Evolutionary conservation across 2,888 invertebrate species (phyloP), one percentile per base, ranked within the genome.

Genomic region (Timandra comae): DNA sequence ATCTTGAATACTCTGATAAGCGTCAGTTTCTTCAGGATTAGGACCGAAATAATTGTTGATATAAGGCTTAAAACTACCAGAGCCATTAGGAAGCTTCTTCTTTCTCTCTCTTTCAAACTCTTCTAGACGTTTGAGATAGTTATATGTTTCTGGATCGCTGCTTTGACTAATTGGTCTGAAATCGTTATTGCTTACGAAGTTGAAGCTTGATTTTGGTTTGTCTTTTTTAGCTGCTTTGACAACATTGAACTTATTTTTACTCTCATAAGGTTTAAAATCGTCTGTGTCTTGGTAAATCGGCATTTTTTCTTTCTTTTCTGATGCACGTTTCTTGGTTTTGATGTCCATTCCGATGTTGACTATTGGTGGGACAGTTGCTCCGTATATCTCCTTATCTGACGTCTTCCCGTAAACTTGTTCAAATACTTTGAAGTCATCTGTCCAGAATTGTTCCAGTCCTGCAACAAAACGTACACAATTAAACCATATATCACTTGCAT

Each of bases 391-490:
- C 35, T 61, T 77, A 43, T 85, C 84, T 0, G 82, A 84, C 2
- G 82, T 84, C 48, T 67, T 80, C 0, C 80, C 81, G 42, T 82
- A 85, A 3, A 84, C 55, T 45, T 81, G 74, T 25, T 79, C 76
- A 41, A 82, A 78, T 1, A 73, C 58, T 43, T 79, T 85, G 51
- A 70, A 75, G 43, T 84, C 80, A 21, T 84, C 81, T 1, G 74
- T 68, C 82, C 79, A 82, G 49, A 79, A 81, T 50, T 80, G 70
- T 11, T 74, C 61, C 3, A 77, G 56, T 33, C 71, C 81, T 81
- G 65, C 0, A 66, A 73, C 7, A 3, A 1, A 27, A n/a, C n/a
- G n/a, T n/a, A n/a, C n/a, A n/a, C n/a, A n/a, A n/a, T n/a, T n/a
- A n/a, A n/a, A n/a, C n/a, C n/a, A n/a, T n/a, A n/a, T n/a, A n/a